phyloP scores from a whole-genome alignment of 2,888 invertebrate genomes.

The Andrena trimmerana region DNA sequence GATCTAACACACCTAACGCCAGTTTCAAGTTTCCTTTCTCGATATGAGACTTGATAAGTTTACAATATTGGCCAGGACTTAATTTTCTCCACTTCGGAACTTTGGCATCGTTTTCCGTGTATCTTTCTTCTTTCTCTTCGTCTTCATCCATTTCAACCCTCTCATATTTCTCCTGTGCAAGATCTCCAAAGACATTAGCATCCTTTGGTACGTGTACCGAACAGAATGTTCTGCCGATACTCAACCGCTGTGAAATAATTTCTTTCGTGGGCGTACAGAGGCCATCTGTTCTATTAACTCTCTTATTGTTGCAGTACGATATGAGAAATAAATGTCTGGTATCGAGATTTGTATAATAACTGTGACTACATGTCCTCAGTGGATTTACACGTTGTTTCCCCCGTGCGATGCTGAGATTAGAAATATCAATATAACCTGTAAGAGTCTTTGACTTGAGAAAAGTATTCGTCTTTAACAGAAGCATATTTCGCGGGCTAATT shows the following conservation, averaged over 20 bases:
- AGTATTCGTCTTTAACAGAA: background rate
- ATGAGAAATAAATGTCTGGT: background rate
- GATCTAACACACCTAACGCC: slow-evolving; percentile 93
- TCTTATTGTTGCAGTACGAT: background rate
- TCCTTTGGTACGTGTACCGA: background rate
- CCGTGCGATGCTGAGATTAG: background rate
- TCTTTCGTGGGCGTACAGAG: background rate
- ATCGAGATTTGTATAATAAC: background rate
- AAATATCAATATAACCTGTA: slow-evolving; percentile 21
- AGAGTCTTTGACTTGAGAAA: background rate
- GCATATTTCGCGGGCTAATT: background rate
- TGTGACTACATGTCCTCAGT: background rate
- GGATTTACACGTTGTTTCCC: background rate
- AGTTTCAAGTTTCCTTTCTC: slow-evolving; percentile 89
- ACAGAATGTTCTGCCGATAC: background rate
- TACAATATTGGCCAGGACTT: slow-evolving; percentile 89
- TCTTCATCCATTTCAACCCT: slow-evolving; percentile 73
- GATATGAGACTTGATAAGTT: slow-evolving; percentile 90
- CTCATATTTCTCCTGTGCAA: slow-evolving; percentile 50
- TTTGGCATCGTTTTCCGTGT: slow-evolving; percentile 66
- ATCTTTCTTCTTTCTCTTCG: slow-evolving; percentile 76
- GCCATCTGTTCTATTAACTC: background rate
- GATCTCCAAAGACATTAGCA: slow-evolving; percentile 37
- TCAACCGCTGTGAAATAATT: background rate
- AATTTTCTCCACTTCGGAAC: slow-evolving; percentile 83